Conservation (phyloP, 1,140 invertebrate species). For the Globodera ellingtonae region DNA sequence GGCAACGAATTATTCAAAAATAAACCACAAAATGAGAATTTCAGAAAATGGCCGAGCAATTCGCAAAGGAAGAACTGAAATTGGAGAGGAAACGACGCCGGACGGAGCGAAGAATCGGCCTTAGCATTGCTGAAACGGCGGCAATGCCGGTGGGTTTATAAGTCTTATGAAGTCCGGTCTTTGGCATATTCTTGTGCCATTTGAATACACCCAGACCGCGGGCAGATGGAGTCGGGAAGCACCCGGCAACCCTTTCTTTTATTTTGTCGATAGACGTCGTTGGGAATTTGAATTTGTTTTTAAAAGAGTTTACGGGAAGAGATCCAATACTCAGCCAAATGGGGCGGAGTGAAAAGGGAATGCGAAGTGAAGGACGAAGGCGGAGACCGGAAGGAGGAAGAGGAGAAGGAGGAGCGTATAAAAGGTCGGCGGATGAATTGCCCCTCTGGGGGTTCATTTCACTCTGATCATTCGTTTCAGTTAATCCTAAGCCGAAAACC, state of each 20-base stretch:
- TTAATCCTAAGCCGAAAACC: neutral
- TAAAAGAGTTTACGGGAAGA: constrained; percentile 8
- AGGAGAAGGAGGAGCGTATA: neutral
- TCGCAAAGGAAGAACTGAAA: constrained; percentile 36
- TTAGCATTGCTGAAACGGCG: neutral
- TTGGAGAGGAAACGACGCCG: constrained; percentile 23
- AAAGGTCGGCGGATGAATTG: neutral
- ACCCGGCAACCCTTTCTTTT: no score
- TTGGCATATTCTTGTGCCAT: no score
- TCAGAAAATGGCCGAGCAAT: constrained; percentile 32
- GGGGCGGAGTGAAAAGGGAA: constrained; percentile 1
- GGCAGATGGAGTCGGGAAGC: no score
- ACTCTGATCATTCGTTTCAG: neutral
- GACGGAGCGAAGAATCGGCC: constrained; percentile 13
- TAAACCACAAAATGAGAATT: neutral
- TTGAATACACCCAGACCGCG: no score
- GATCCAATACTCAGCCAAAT: neutral
- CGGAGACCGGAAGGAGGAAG: neutral
- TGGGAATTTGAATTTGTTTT: neutral
- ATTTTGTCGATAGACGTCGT: neutral
- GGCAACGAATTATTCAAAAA: no score
- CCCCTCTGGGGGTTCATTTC: neutral
- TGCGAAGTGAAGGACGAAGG: constrained; percentile 14
- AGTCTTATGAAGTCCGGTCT: no score
- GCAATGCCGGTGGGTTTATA: neutral